Evolutionary conservation across 2,797 vertebrate species (phyloP).

Genomic region (Crax fasciolata): DNA sequence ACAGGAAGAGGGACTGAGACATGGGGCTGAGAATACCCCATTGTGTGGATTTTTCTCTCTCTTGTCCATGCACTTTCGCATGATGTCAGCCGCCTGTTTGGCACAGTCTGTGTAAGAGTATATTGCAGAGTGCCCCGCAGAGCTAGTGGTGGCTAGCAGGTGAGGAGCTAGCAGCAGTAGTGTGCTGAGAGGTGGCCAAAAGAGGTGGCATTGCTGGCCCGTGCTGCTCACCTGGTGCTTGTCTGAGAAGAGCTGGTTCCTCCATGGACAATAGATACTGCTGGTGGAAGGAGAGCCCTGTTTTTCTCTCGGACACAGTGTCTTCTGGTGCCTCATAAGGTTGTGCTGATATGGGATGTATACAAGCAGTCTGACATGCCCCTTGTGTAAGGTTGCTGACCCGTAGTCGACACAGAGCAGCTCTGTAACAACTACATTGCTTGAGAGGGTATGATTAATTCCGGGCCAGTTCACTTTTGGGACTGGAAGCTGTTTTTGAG

Average conservation of each 20-base stretch:
- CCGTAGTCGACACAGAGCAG: fast-evolving
- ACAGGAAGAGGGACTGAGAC: background rate
- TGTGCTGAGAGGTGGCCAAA: background rate
- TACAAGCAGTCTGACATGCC: background rate
- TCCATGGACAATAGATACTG: background rate
- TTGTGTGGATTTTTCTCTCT: background rate
- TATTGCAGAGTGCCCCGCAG: fast-evolving
- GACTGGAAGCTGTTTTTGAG: slow-evolving; percentile 19
- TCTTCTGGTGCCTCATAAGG: background rate
- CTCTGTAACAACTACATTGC: background rate
- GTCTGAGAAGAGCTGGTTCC: background rate
- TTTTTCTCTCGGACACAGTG: background rate
- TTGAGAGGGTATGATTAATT: background rate
- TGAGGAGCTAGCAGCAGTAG: background rate
- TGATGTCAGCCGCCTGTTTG: background rate
- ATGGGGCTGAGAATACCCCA: background rate
- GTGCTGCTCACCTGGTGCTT: background rate
- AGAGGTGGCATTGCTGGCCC: fast-evolving
- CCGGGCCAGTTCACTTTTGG: background rate
- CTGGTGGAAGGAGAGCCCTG: background rate
- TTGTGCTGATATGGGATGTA: background rate
- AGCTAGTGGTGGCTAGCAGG: background rate
- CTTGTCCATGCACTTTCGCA: background rate
- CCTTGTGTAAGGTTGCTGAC: background rate
- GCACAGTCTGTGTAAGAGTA: background rate